phyloP scores from a whole-genome alignment of 2,888 invertebrate genomes.

The Campoplex capitator region DNA sequence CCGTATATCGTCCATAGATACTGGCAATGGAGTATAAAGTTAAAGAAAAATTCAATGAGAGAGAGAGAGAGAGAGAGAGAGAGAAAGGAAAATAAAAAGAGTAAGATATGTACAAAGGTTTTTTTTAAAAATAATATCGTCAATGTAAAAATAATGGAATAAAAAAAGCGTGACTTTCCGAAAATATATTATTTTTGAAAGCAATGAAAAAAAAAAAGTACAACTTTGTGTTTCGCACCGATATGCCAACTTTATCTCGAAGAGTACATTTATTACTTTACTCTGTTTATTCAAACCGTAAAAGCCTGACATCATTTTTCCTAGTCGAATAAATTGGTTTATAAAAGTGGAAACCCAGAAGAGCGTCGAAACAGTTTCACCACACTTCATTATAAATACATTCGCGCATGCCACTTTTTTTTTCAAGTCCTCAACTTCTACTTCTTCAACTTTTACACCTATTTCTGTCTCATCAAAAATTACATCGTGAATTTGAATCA shows the following conservation, averaged over 20 bases:
- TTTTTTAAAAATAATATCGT: neutral
- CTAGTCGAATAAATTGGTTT: constrained; percentile 1
- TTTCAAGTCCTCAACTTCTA: neutral
- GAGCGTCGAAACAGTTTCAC: constrained; percentile 2
- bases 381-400: constrained; percentile 25
- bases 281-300: neutral
- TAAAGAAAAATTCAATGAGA: neutral
- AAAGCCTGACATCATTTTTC: neutral
- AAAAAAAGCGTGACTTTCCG: neutral
- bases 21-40: neutral
- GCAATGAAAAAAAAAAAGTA: neutral
- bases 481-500: constrained; percentile 14
- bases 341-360: neutral
- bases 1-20: neutral
- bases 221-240: neutral
- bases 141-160: neutral
- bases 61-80: neutral
- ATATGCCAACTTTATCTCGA: neutral
- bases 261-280: neutral
- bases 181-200: neutral
- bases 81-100: neutral
- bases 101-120: neutral
- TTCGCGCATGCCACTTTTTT: neutral
- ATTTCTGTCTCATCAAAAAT: neutral
- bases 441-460: constrained; percentile 1